Base-by-base conservation (phyloP, 2,113 vertebrate genomes). In the Eurypyga helias region DNA sequence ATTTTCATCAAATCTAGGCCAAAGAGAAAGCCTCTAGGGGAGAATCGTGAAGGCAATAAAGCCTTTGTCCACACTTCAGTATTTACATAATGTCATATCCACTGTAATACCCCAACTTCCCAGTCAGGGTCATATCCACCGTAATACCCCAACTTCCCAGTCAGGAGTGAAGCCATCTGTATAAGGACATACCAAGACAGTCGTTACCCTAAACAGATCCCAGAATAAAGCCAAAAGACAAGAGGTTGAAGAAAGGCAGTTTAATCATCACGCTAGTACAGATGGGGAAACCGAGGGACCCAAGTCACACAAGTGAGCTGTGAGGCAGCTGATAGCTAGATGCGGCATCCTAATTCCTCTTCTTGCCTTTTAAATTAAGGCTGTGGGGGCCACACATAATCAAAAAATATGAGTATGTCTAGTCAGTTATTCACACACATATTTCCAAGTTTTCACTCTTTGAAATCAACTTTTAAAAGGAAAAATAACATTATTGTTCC, bases 11-110 rank as follows among this genome's bases (percentile, higher is more conserved):
- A 72, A 82, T 49, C 77, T 65, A 28, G 4, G 89, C 88, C 94
- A 94, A 94, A 93, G 66, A 31, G 61, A 94, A 85, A 76, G 31
- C 58, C 94, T 77, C 93, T 23, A 34, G 91, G 78, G 94, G 62
- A 69, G 89, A 80, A 92, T 73, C 78, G 62, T 2, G 49, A 89
- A 33, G 19, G 87, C 71, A 91, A 89, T 88, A 92, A 92, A 94
- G 94, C 33, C 17, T 36, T 90, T 81, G 75, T 79, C 57, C n/a
- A 82, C 55, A 75, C 51, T 95, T 33, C 13, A 41, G 7, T 79
- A 81, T 95, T 94, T 90, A 82, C 65, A 92, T 86, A 83, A 78
- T 34, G 31, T 76, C 92, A 61, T 29, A 60, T 57, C 58, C 65
- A 16, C 55, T 33, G 86, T 13, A 64, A 48, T 21, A 73, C 57